phyloP scores from a whole-genome alignment of 1,140 invertebrate species.

The Thereuonema tuberculata region DNA sequence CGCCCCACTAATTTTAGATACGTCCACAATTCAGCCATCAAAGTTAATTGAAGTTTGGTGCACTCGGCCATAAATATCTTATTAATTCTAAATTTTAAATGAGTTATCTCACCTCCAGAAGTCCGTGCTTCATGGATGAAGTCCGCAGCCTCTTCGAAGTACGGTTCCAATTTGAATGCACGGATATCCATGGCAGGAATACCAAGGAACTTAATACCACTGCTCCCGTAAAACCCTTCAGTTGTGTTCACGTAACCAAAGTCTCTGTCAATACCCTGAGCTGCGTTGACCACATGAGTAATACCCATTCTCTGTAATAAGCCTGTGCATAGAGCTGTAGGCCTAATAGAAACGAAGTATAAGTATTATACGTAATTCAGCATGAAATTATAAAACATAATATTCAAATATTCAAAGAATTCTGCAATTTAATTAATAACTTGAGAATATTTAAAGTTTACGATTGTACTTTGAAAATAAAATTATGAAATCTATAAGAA shows the following conservation, averaged over 20 bases:
- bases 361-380: no score
- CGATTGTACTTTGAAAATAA: no score
- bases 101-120: conserved; percentile 23
- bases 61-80: no score
- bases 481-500: no score
- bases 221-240: conserved; percentile 48
- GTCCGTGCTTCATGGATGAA: conserved; percentile 64
- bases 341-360: conserved; percentile 22
- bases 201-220: conserved; percentile 59
- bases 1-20: no score
- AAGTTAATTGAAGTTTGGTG: no score
- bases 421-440: no score
- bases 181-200: conserved; percentile 60
- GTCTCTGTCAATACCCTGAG: conserved; percentile 25
- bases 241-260: conserved; percentile 30
- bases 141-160: conserved; percentile 58
- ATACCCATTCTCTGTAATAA: conserved; percentile 27
- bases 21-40: no score
- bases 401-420: no score
- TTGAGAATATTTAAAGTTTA: no score
- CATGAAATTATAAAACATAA: no score
- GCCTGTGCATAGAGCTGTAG: conserved; percentile 28
- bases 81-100: no score
- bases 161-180: conserved; percentile 55
- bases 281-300: conserved; percentile 35